phyloP scores from a whole-genome alignment of 2,888 invertebrate genomes.

The Graphium colonna region DNA sequence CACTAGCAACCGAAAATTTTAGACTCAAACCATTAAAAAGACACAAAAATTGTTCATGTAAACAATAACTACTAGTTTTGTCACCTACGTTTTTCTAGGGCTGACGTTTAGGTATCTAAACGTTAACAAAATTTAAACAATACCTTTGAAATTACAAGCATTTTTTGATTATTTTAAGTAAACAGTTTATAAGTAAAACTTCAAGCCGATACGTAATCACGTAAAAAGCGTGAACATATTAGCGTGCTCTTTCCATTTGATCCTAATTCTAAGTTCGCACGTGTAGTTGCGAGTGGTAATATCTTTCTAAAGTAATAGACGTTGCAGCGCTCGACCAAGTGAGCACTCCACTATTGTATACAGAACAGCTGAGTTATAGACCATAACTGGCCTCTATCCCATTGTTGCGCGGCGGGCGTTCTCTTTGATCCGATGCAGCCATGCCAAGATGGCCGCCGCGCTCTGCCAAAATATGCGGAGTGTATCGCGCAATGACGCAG shows the following conservation, averaged over 20 bases:
- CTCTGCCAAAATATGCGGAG: conserved; percentile 9
- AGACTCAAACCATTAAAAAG: too few species aligned
- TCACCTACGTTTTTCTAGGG: too few species aligned
- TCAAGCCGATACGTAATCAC: too few species aligned
- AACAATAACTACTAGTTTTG: too few species aligned
- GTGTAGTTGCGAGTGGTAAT: conserved; percentile 5
- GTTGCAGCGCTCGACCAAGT: not conserved
- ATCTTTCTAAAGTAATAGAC: conserved; percentile 6
- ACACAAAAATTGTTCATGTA: too few species aligned
- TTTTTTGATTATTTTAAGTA: too few species aligned
- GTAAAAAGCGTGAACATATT: too few species aligned
- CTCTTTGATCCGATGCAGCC: conserved; percentile 16
- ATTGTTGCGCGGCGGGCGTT: conserved; percentile 9
- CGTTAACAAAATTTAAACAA: not conserved
- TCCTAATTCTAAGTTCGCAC: too few species aligned
- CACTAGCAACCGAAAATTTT: too few species aligned
- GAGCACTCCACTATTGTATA: conserved; percentile 12
- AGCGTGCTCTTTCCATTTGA: too few species aligned
- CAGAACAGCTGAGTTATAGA: conserved; percentile 13
- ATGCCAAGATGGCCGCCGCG: conserved; percentile 8
- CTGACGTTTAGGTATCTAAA: not conserved
- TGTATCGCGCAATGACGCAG: conserved; percentile 5
- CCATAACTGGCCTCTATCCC: not conserved
- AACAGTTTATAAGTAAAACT: too few species aligned
- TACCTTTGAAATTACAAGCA: too few species aligned